Conservation (phyloP, 92 coral and sea anemone species). For the Isaurus tuberculatus region DNA sequence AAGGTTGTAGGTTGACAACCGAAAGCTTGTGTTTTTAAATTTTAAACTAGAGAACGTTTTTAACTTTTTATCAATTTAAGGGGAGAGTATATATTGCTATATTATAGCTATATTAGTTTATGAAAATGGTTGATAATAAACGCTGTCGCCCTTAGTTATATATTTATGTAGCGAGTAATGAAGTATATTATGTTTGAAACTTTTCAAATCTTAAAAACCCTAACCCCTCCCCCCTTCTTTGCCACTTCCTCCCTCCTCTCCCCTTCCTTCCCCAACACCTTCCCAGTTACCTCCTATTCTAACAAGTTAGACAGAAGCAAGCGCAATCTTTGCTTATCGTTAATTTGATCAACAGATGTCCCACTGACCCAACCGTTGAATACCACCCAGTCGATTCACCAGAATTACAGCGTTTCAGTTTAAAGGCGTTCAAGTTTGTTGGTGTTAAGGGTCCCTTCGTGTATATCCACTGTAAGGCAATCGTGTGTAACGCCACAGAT, state of each 20-base stretch:
- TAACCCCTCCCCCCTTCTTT: too few species aligned
- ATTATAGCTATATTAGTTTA: too few species aligned
- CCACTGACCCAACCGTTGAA: constrained; percentile 72
- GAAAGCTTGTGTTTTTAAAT: too few species aligned
- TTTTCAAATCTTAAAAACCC: too few species aligned
- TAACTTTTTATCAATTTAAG: too few species aligned
- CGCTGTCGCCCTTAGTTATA: too few species aligned
- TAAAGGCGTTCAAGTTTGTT: constrained; percentile 89
- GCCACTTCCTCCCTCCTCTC: not conserved
- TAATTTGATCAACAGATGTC: constrained; percentile 59
- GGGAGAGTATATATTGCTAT: too few species aligned
- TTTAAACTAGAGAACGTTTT: too few species aligned
- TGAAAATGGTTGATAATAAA: too few species aligned
- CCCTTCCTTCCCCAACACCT: not conserved
- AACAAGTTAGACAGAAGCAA: not conserved
- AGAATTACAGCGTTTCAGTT: constrained; percentile 81
- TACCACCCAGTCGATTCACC: constrained; percentile 54
- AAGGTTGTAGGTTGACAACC: too few species aligned
- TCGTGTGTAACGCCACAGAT: constrained; percentile 83
- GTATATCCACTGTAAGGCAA: constrained; percentile 85
- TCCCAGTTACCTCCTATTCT: not conserved
- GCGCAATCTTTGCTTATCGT: not conserved
- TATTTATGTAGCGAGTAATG: too few species aligned
- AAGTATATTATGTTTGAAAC: too few species aligned
- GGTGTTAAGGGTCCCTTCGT: constrained; percentile 80